Conservation (phyloP, 1,140 invertebrate genomes). For the Tetramorium parvispinum region DNA sequence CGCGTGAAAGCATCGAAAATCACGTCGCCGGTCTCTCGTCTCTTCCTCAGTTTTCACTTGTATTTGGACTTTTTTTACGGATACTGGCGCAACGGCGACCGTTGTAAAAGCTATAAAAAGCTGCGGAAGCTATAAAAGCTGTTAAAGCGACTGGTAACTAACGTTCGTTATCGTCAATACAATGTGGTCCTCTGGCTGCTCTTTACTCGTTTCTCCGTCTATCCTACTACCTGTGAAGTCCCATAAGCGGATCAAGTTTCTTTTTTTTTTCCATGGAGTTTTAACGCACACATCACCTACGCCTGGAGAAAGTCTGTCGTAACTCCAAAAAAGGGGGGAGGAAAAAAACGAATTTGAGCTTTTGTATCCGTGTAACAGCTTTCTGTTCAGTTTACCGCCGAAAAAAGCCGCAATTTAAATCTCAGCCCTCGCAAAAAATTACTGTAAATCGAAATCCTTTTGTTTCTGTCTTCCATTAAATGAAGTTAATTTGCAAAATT, state of each 20-base stretch:
- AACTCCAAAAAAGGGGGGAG: background rate
- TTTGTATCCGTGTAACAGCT: constrained; percentile 34
- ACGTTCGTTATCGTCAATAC: constrained; percentile 57
- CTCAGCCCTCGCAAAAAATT: background rate
- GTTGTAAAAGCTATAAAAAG: constrained; percentile 50
- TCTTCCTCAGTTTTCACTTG: constrained; percentile 37
- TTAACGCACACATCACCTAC: constrained; percentile 5
- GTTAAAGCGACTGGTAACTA: constrained; percentile 56
- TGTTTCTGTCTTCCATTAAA: background rate
- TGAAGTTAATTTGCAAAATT: constrained; percentile 16
- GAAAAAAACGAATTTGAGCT: constrained; percentile 29
- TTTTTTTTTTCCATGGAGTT: constrained; percentile 10
- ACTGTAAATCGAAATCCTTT: background rate
- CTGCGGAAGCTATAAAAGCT: constrained; percentile 57
- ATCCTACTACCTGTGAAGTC: constrained; percentile 38
- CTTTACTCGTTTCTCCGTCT: constrained; percentile 48
- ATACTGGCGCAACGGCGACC: constrained; percentile 24
- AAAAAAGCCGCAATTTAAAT: constrained; percentile 13
- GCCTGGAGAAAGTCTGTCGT: background rate
- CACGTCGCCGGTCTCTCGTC: constrained; percentile 27
- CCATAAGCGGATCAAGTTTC: constrained; percentile 50
- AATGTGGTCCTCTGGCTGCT: constrained; percentile 37
- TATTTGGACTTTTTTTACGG: constrained; percentile 44
- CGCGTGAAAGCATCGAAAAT: background rate
- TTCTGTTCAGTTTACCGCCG: background rate